These are phyloP conservation scores for Steatornis caripensis DNA, from an alignment of 2,113 vertebrate genomes.

Conservation along the genomic window DNA sequence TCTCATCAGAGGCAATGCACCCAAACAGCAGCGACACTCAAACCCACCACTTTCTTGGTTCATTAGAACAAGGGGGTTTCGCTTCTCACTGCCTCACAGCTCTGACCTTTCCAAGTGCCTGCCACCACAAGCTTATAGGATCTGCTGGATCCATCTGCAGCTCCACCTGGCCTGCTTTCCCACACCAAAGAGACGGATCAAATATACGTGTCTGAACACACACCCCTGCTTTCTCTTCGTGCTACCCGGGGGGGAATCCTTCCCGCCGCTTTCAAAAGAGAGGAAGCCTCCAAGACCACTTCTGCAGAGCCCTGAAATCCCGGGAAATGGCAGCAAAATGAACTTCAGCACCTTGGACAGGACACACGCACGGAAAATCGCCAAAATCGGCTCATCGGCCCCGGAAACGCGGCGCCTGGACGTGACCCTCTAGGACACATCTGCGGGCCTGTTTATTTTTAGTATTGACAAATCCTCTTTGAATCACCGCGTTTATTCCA, in stretches of 20 bases:
- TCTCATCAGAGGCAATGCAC: not conserved
- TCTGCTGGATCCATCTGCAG: constrained; percentile 55
- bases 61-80: not conserved
- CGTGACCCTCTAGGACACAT: constrained; percentile 51
- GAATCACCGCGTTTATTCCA: constrained; percentile 35
- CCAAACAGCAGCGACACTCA: not conserved
- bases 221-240: constrained; percentile 2
- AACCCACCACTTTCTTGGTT: not conserved
- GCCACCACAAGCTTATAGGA: constrained; percentile 63
- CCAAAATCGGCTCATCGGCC: not conserved
- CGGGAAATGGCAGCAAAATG: not conserved
- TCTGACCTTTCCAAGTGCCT: constrained; percentile 57
- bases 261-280: accelerated
- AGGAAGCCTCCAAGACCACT: not conserved
- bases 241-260: not conserved
- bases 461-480: constrained; percentile 71
- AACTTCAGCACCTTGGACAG: constrained; percentile 71
- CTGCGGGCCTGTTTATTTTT: constrained; percentile 67
- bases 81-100: not conserved
- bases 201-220: constrained; percentile 58
- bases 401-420: constrained; percentile 6
- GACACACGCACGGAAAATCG: not conserved
- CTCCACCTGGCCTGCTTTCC: constrained; percentile 53
- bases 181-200: constrained; percentile 63
- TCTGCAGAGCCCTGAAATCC: not conserved